Base-by-base conservation (phyloP, 2,888 invertebrate species). In the Stegana nigrithorax region DNA sequence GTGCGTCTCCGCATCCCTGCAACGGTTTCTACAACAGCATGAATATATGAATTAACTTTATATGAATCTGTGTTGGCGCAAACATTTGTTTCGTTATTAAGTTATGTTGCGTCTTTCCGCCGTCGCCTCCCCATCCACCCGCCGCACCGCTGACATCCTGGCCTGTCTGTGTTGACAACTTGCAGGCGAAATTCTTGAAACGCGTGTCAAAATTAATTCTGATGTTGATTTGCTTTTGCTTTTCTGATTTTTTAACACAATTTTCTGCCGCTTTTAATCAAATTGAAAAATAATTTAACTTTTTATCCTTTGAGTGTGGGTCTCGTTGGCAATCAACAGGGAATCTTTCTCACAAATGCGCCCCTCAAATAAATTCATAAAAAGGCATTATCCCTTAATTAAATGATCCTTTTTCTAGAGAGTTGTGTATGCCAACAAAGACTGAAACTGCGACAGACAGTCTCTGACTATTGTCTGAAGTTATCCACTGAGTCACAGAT, bases 231-330 rank as follows among this genome's bases (percentile, higher is more conserved):
- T 26, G 39, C 39, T 1, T 39, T 39, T 39, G 39, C n/a, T 39
- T 39, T 39, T 39, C 14, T 39, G 39, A 17, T 39, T 39, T 29
- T 29, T 10, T 29, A 29, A 7, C n/a, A n/a, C n/a, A n/a, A n/a
- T 29, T 29, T 29, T 39, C 17, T 39, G 39, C 39, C 23, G 4
- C 63, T 50, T 62, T 63, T 63, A n/a, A n/a, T n/a, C n/a, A n/a
- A n/a, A n/a, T n/a, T n/a, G n/a, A n/a, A n/a, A n/a, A n/a, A n/a
- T n/a, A n/a, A n/a, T n/a, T n/a, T n/a, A n/a, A n/a, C n/a, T n/a
- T n/a, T n/a, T n/a, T n/a, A n/a, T n/a, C n/a, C n/a, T n/a, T n/a
- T n/a, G n/a, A n/a, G n/a, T n/a, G n/a, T n/a, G n/a, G n/a, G n/a
- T n/a, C n/a, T n/a, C n/a, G n/a, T n/a, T n/a, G n/a, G n/a, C n/a